These are phyloP conservation scores for Venustaconcha ellipsiformis DNA, from an alignment of 1,140 invertebrate species.

Conservation along the genomic window DNA sequence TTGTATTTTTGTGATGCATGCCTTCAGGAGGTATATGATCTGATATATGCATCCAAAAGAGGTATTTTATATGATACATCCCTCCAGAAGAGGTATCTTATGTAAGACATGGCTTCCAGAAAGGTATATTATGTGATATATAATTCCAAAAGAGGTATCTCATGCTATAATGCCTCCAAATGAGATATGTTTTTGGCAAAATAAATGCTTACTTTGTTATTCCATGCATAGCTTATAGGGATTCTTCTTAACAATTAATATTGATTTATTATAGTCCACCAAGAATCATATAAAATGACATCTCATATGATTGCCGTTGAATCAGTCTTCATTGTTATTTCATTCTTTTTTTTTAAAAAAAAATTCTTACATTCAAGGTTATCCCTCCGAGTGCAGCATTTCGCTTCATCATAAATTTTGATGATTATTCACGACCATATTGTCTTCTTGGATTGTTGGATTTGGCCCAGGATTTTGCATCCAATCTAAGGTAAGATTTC, in stretches of 20 bases:
- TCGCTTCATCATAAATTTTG: conserved; percentile 88
- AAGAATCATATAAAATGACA: background rate
- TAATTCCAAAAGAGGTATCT: too few relatives aligned
- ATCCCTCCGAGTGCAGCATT: conserved; percentile 93
- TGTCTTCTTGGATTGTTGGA: conserved; percentile 89
- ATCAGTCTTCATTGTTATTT: background rate
- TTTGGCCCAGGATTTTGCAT: conserved; percentile 83
- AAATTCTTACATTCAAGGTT: conserved; percentile 71
- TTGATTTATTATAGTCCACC: too few relatives aligned
- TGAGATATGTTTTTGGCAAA: too few relatives aligned
- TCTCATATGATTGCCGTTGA: too few relatives aligned
- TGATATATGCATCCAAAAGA: too few relatives aligned
- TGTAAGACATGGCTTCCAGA: too few relatives aligned
- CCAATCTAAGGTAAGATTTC: conserved; percentile 45
- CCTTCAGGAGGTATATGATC: too few relatives aligned
- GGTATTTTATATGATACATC: too few relatives aligned
- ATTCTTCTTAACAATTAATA: background rate
- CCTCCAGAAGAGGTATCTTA: too few relatives aligned
- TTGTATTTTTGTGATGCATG: too few relatives aligned
- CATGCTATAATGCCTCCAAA: background rate
- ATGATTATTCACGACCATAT: conserved; percentile 88
- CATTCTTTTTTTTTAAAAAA: background rate
- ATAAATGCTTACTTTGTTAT: background rate
- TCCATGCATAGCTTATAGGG: too few relatives aligned
- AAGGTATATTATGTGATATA: too few relatives aligned